Base-by-base conservation (phyloP, 2,888 invertebrate genomes). In the Chrysotoxum bicinctum region DNA sequence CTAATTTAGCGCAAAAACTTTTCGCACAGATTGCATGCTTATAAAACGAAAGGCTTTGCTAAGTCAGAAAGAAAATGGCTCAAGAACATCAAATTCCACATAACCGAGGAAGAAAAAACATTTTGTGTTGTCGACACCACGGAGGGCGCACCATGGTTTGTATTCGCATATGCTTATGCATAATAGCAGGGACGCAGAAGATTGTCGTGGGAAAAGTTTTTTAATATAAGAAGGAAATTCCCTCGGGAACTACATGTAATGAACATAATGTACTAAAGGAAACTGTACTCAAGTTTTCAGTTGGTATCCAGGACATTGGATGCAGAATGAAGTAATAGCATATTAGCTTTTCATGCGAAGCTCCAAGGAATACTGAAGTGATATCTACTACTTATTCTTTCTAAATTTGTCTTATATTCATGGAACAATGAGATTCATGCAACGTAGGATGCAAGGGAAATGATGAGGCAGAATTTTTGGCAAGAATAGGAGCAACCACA, bases 171-270 rank as follows among this genome's bases (percentile, higher is more conserved):
- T 64, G 62, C 30, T 52, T 74, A 40, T 74, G 52, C 52, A 74
- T 32, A 56, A 54, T n/a, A 45, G 37, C 19, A 64, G 32, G 19
- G 30, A 64, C 0, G 30, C n/a, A 26, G 30, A 52, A 35, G 60
- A 54, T n/a, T 64, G 73, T 74, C 26, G 30, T 30, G 2, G 43
- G 23, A 52, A 73, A 73, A 73, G 52, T 73, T 73, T 73, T 73
- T 73, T 73, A 62, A 74, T 74, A 74, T 52, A 32, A 26, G 30
- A 21, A 60, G 19, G 62, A 62, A 54, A 62, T 54, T 74, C n/a
- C 21, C 14, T 21, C 3, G 52, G 73, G 52, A 50, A 37, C 26
- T 48, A 8, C 19, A 32, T 54, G 16, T 16, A 43, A 52, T n/a
- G 45, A 26, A 26, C 45, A 43, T 19, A 19, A 43, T 16, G 43